These are phyloP conservation scores for Polypterus bichir DNA, from an alignment of 2,113 vertebrate species.

Conservation along the genomic window DNA sequence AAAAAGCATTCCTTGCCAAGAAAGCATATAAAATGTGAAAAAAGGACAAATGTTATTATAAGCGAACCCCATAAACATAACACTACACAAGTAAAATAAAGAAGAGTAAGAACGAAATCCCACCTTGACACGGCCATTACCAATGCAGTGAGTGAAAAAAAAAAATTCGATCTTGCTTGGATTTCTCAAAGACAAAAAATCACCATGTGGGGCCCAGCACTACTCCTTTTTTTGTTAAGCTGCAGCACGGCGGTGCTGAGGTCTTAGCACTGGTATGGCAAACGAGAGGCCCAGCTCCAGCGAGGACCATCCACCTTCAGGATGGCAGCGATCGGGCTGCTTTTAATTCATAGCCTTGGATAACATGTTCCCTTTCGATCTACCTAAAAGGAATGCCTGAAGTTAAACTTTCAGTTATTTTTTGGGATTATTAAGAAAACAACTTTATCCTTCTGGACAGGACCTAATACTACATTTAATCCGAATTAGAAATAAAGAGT, in stretches of 20 bases:
- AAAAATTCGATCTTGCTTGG: constrained; percentile 6
- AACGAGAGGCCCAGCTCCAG: constrained; percentile 16
- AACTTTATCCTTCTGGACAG: constrained; percentile 41
- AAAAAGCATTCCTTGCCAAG: no score
- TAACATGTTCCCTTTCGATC: constrained; percentile 27
- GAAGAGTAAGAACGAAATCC: constrained; percentile 7
- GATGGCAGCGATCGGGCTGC: not conserved
- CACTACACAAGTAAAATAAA: no score
- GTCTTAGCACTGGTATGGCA: not conserved
- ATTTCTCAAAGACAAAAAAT: constrained; percentile 27
- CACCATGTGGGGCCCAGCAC: constrained; percentile 5
- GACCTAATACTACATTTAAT: constrained; percentile 44
- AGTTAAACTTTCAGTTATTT: no score
- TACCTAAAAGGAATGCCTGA: constrained; percentile 6
- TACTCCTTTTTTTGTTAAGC: no score
- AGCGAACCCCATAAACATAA: no score
- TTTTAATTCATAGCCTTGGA: constrained; percentile 35
- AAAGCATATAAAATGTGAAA: no score
- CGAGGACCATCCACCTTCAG: constrained; percentile 17
- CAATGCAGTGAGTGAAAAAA: constrained; percentile 1
- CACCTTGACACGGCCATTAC: constrained; percentile 56
- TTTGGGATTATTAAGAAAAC: no score
- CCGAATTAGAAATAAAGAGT: constrained; percentile 51
- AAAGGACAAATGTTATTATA: no score
- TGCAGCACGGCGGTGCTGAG: not conserved